These are phyloP conservation scores for Spondyliosoma cantharus DNA, from an alignment of 2,797 vertebrate genomes.

Conservation along the genomic window DNA sequence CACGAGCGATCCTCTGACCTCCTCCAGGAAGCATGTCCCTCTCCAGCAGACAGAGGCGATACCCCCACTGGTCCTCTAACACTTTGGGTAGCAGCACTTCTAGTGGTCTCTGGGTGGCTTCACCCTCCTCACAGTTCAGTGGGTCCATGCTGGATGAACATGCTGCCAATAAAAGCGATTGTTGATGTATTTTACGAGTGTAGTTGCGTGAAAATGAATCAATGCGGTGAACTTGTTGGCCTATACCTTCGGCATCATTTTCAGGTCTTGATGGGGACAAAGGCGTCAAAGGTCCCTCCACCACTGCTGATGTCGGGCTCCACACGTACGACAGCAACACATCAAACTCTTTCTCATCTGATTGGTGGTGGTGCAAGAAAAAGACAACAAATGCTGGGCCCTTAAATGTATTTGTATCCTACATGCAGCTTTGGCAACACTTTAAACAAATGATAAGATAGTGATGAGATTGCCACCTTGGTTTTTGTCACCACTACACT, in stretches of 20 bases:
- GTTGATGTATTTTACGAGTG: background rate
- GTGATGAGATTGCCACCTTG: background rate
- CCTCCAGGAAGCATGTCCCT: conserved; percentile 91
- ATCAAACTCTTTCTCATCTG: conserved; percentile 90
- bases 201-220: background rate
- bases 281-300: background rate
- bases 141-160: conserved; percentile 1
- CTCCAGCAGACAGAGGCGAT: conserved; percentile 89
- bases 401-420: background rate
- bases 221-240: background rate
- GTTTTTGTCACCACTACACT: background rate
- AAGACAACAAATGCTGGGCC: background rate
- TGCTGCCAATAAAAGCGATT: conserved; percentile 15
- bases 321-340: conserved; percentile 89
- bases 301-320: conserved; percentile 41
- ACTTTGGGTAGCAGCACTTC: conserved; percentile 84
- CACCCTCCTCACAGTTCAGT: conserved; percentile 9
- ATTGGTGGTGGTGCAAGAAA: conserved; percentile 18
- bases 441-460: background rate
- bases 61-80: conserved; percentile 88
- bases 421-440: background rate
- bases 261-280: conserved; percentile 2
- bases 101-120: conserved; percentile 18
- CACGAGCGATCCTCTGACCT: conserved; percentile 79
- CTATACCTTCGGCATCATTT: conserved; percentile 48